Percentiles rank a stretch among this genome's conserved stretches.
Evolutionary conservation across 1,140 invertebrate species (phyloP).

Genomic region (Saccostrea glomerata): DNA sequence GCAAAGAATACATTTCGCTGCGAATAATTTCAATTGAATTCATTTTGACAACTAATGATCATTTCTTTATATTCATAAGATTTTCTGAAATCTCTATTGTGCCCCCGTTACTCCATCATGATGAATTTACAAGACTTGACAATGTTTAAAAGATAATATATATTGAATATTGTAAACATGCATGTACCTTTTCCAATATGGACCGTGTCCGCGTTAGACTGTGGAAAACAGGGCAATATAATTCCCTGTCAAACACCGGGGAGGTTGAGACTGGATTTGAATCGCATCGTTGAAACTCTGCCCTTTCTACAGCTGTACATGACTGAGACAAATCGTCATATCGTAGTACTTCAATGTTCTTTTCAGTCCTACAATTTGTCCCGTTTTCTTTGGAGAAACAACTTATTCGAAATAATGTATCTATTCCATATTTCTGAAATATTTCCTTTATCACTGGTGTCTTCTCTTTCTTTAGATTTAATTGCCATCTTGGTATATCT

Average conservation of each 20-base stretch:
- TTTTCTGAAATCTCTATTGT: too few relatives aligned
- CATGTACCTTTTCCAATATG: not conserved
- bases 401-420: not conserved
- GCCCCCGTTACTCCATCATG: too few relatives aligned
- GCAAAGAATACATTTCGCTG: too few relatives aligned
- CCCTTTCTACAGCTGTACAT: not conserved
- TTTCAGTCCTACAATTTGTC: not conserved
- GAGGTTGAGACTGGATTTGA: not conserved
- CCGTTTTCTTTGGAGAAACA: not conserved
- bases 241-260: not conserved
- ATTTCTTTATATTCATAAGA: too few relatives aligned
- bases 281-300: not conserved
- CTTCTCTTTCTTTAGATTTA: not conserved
- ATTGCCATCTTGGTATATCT: not conserved
- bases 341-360: not conserved
- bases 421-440: not conserved
- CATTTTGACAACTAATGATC: too few relatives aligned
- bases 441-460: not conserved
- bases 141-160: not conserved
- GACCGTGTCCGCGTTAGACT: not conserved
- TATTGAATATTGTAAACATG: too few relatives aligned
- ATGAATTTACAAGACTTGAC: too few relatives aligned
- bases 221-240: not conserved
- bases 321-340: not conserved
- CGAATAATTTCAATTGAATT: too few relatives aligned